Conservation (phyloP, 1,140 invertebrate species). For the Sycobia sp. region DNA sequence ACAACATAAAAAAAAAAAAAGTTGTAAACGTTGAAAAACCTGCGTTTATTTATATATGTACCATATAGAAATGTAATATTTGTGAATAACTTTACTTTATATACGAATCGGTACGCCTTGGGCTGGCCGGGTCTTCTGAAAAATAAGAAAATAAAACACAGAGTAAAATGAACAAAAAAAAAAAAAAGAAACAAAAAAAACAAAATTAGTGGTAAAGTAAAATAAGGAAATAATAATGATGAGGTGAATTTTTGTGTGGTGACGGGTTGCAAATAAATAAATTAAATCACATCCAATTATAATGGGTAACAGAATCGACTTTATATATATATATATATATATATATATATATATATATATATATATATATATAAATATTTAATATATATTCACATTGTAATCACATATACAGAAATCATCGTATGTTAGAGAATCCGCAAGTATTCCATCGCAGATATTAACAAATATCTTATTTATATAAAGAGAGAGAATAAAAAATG, state of each 20-base stretch:
- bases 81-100: constrained; percentile 25
- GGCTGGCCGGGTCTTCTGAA: constrained; percentile 25
- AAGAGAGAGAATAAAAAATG: too few species aligned
- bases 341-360: too few species aligned
- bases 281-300: constrained; percentile 1
- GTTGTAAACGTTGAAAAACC: too few species aligned
- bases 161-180: constrained; percentile 20
- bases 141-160: constrained; percentile 27
- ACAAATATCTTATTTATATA: too few species aligned
- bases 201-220: too few species aligned
- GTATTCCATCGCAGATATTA: too few species aligned
- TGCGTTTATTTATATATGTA: too few species aligned
- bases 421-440: too few species aligned
- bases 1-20: too few species aligned
- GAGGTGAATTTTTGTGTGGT: not conserved
- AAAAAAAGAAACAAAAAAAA: not conserved
- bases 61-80: constrained; percentile 24
- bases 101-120: constrained; percentile 20
- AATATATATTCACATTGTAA: constrained; percentile 19
- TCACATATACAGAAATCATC: constrained; percentile 10
- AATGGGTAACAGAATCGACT: constrained; percentile 19
- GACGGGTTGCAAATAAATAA: not conserved
- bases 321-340: too few species aligned
- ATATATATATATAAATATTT: too few species aligned
- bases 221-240: too few species aligned